Percentiles rank a stretch among this genome's conserved stretches.
phyloP scores from a whole-genome alignment of 2,113 vertebrate genomes.

The Callospermophilus lateralis region DNA sequence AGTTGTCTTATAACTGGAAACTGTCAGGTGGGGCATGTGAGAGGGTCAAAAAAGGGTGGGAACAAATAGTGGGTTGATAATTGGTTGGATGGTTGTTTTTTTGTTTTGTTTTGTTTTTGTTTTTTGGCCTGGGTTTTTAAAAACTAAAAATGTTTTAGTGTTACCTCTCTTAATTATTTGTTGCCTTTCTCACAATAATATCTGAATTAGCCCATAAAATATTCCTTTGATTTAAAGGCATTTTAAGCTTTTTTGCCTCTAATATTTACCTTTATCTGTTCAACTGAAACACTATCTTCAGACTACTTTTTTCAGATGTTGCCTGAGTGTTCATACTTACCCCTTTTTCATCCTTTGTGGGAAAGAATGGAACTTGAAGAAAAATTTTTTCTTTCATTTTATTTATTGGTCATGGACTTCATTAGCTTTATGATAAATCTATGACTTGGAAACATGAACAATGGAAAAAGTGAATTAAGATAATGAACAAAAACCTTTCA shows the following conservation, averaged over 20 bases:
- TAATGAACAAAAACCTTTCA: constrained; percentile 61
- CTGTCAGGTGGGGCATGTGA: constrained; percentile 75
- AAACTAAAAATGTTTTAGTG: background rate
- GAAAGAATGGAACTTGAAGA: constrained; percentile 34
- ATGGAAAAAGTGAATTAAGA: constrained; percentile 42
- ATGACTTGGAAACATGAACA: constrained; percentile 11
- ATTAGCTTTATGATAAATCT: constrained; percentile 25
- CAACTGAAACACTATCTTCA: constrained; percentile 70
- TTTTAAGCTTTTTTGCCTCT: constrained; percentile 80
- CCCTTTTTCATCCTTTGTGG: background rate
- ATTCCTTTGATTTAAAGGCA: constrained; percentile 56
- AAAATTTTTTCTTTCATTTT: background rate
- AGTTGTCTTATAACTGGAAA: constrained; percentile 89
- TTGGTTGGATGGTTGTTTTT: background rate
- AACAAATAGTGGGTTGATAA: constrained; percentile 17
- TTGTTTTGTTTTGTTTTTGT: background rate
- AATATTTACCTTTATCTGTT: constrained; percentile 73
- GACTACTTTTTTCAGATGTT: constrained; percentile 70
- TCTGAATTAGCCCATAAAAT: constrained; percentile 44
- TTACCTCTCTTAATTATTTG: constrained; percentile 19
- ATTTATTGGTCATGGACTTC: constrained; percentile 61
- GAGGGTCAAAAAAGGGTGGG: constrained; percentile 48
- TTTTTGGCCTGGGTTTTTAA: background rate
- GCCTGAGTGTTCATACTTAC: constrained; percentile 55
- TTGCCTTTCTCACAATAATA: constrained; percentile 24